These are phyloP conservation scores for Diachasma alloeum DNA, from an alignment of 1,140 invertebrate genomes.

Conservation along the genomic window DNA sequence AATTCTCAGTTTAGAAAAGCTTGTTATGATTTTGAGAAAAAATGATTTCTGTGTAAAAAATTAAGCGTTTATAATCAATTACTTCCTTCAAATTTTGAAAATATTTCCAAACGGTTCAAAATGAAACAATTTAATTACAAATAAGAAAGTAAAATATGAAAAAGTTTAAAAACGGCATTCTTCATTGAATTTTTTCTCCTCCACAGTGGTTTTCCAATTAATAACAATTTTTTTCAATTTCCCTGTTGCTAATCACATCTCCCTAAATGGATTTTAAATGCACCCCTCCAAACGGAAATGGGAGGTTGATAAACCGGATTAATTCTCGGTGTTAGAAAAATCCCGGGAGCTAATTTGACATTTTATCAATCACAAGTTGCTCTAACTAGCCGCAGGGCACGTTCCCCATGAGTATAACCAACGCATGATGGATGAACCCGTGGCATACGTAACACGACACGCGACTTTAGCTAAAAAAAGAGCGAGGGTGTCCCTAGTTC, in stretches of 20 bases:
- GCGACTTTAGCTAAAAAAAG: constrained; percentile 19
- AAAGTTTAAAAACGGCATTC: too few relatives aligned
- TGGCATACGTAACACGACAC: constrained; percentile 47
- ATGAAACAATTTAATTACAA: too few relatives aligned
- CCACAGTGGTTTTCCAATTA: too few relatives aligned
- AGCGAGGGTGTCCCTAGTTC: neutral
- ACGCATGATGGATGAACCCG: constrained; percentile 52
- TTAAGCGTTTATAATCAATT: too few relatives aligned
- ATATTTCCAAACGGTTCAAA: too few relatives aligned
- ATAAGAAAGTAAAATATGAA: too few relatives aligned
- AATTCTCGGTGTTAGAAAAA: constrained; percentile 24
- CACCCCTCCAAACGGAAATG: neutral
- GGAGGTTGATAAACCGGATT: constrained; percentile 1
- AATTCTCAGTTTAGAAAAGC: too few relatives aligned
- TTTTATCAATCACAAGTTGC: constrained; percentile 53
- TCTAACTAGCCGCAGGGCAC: constrained; percentile 36
- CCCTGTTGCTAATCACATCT: neutral
- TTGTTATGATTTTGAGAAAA: too few relatives aligned
- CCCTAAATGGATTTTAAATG: neutral
- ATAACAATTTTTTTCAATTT: too few relatives aligned
- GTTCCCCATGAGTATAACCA: constrained; percentile 30
- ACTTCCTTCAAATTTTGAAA: too few relatives aligned
- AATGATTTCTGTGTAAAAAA: too few relatives aligned
- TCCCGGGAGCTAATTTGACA: constrained; percentile 44
- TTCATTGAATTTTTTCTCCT: too few relatives aligned